Percentiles rank a stretch among this genome's conserved stretches.
Conservation (phyloP, 2,113 vertebrate species). For the Amphiprion ocellaris region DNA sequence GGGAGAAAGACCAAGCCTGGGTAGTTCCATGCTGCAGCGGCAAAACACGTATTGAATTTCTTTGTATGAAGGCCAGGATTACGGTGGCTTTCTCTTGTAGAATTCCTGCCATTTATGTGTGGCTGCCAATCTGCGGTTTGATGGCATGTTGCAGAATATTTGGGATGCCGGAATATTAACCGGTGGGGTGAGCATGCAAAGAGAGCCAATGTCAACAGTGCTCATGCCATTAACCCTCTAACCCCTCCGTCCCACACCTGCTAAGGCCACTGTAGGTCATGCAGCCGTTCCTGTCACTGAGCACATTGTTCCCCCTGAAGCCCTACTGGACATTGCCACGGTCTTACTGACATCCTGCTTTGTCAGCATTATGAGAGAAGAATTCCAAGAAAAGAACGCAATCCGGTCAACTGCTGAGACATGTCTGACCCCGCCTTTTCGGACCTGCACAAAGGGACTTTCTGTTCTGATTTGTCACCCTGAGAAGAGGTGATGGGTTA, state of each 20-base stretch:
- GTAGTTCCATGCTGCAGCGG: slow-evolving; percentile 3
- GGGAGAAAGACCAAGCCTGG: background rate
- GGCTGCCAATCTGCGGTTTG: slow-evolving; percentile 58
- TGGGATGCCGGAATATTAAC: slow-evolving; percentile 84
- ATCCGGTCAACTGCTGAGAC: slow-evolving; percentile 14
- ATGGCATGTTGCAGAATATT: slow-evolving; percentile 82
- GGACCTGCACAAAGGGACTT: background rate
- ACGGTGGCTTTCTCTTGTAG: slow-evolving; percentile 74
- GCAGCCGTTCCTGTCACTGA: slow-evolving; percentile 35
- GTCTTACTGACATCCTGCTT: slow-evolving; percentile 34
- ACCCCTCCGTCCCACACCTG: slow-evolving; percentile 71
- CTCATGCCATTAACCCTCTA: slow-evolving; percentile 66
- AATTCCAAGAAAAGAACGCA: slow-evolving; percentile 53
- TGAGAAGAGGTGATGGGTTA: slow-evolving; percentile 41
- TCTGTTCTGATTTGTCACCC: slow-evolving; percentile 40
- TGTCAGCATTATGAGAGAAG: slow-evolving; percentile 47
- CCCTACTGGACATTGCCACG: background rate
- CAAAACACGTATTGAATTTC: slow-evolving; percentile 65
- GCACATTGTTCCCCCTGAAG: slow-evolving; percentile 35
- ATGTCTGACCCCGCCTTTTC: background rate
- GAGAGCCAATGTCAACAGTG: slow-evolving; percentile 78
- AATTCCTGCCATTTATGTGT: slow-evolving; percentile 79
- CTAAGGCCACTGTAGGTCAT: slow-evolving; percentile 3
- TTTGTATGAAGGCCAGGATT: slow-evolving; percentile 77
- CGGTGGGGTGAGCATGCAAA: slow-evolving; percentile 79